A percentile compares a stretch with the other conserved stretches of the same genome.
Evolutionary conservation across 2,888 invertebrate species (phyloP).

Genomic region (Phengaris alcon): DNA sequence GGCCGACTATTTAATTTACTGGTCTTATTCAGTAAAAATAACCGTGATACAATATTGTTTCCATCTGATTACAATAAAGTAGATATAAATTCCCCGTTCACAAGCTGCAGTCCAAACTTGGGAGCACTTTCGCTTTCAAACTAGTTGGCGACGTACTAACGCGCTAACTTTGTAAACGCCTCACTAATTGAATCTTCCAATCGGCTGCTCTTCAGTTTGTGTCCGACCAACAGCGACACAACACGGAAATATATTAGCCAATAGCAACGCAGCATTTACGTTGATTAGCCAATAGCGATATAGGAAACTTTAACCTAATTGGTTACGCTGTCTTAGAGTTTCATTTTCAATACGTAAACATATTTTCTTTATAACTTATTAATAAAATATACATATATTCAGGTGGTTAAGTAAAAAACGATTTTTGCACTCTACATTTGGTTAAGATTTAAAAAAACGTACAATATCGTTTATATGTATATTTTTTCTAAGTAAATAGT

Average conservation of each 20-base stretch:
- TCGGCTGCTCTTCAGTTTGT: conserved; percentile 11
- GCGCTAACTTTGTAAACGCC: conserved; percentile 22
- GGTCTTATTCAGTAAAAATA: too few species aligned
- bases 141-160: conserved; percentile 3
- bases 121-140: conserved; percentile 17
- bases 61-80: neutral
- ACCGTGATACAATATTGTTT: neutral
- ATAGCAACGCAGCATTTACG: neutral
- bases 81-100: neutral
- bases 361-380: too few species aligned
- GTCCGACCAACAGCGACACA: conserved; percentile 21
- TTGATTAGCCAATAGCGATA: neutral
- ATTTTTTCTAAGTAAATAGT: too few species aligned
- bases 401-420: too few species aligned
- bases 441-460: too few species aligned
- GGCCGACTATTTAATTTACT: too few species aligned
- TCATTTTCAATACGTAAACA: neutral
- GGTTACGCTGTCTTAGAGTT: neutral
- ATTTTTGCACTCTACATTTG: too few species aligned
- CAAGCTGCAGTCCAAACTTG: conserved; percentile 14
- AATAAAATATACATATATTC: too few species aligned
- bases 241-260: conserved; percentile 7
- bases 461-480: too few species aligned
- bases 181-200: conserved; percentile 24
- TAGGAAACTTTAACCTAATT: neutral